Conservation (phyloP, 2,888 invertebrate species). For the Drosophila koepferae region DNA sequence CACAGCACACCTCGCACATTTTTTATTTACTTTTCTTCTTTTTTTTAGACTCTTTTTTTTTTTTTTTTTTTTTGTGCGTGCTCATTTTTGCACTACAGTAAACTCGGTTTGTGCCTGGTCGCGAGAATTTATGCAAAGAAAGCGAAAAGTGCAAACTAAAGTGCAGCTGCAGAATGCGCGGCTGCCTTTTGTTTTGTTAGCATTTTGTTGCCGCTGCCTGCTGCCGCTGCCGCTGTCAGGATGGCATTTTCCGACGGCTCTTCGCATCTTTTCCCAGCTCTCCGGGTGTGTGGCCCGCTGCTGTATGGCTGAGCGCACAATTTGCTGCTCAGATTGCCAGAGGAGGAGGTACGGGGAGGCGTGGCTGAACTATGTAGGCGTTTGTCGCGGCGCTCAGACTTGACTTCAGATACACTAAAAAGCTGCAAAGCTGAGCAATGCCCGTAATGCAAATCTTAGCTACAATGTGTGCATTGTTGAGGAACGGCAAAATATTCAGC, state of each 20-base stretch:
- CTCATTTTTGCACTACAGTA: conserved; percentile 68
- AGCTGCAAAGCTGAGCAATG: conserved; percentile 64
- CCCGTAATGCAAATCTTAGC: conserved; percentile 69
- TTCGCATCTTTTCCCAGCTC: neutral
- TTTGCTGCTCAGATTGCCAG: conserved; percentile 68
- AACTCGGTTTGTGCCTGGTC: conserved; percentile 60
- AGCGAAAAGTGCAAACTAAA: conserved; percentile 81
- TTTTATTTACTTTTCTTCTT: conserved; percentile 31
- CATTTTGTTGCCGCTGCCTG: conserved; percentile 1
- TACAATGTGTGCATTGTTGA: conserved; percentile 67
- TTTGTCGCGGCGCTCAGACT: conserved; percentile 36
- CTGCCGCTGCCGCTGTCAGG: conserved; percentile 28
- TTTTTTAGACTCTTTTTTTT: neutral
- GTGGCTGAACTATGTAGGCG: conserved; percentile 31
- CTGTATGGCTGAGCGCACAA: conserved; percentile 72
- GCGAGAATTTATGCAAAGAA: conserved; percentile 79
- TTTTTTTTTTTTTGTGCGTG: conserved; percentile 55
- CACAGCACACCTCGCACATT: neutral
- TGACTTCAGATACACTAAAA: conserved; percentile 44
- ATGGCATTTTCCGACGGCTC: conserved; percentile 22
- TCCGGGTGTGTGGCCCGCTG: conserved; percentile 11
- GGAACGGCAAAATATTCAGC: conserved; percentile 10
- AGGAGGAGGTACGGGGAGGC: neutral
- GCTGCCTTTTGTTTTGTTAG: conserved; percentile 72
- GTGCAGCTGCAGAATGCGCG: conserved; percentile 73